phyloP scores from a whole-genome alignment of 2,797 vertebrate genomes.

The Pantherophis alleghaniensis region DNA sequence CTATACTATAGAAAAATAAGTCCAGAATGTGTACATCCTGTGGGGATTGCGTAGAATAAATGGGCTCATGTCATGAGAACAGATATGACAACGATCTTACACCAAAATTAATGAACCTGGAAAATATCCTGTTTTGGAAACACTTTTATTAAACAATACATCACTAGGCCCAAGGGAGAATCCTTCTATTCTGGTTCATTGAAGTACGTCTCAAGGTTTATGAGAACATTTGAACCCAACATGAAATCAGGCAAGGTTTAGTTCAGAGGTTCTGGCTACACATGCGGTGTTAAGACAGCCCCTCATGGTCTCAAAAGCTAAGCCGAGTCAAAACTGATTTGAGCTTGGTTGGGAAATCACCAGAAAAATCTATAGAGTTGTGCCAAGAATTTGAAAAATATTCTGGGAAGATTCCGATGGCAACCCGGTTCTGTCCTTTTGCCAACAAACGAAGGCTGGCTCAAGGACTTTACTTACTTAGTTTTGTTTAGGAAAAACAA shows the following conservation, averaged over 20 bases:
- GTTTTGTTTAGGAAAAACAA: not conserved
- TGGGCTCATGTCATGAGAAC: not conserved
- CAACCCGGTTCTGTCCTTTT: not conserved
- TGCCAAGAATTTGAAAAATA: not conserved
- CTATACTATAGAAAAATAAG: not conserved
- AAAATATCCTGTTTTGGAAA: not conserved
- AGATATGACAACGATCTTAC: not conserved
- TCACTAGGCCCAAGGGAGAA: not conserved
- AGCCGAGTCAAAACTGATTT: not conserved
- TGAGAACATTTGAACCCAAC: not conserved
- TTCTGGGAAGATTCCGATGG: not conserved
- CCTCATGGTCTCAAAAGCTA: not conserved
- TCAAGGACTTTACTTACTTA: not conserved
- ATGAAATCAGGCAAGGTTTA: not conserved
- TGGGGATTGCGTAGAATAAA: not conserved
- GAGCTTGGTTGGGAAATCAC: not conserved
- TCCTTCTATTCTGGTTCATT: not conserved
- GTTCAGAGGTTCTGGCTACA: not conserved
- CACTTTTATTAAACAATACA: not conserved
- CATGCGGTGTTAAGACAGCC: not conserved
- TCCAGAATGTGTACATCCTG: not conserved
- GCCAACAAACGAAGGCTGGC: not conserved
- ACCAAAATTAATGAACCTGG: not conserved
- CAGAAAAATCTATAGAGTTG: not conserved
- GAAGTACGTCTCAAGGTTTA: not conserved